Evolutionary conservation across 2,888 invertebrate genomes (phyloP), one percentile per base, ranked within the genome.

Genomic region (Acleris laterana): DNA sequence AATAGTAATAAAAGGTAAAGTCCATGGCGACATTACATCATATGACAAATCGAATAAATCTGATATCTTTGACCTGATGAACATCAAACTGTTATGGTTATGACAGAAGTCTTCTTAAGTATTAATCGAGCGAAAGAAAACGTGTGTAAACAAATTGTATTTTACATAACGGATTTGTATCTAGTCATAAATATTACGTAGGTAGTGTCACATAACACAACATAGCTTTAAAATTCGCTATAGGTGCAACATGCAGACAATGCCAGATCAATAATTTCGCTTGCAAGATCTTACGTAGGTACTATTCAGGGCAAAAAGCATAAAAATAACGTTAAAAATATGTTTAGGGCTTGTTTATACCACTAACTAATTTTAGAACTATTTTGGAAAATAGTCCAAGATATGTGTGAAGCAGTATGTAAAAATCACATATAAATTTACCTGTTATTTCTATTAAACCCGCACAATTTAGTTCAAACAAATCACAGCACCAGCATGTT

Each of bases 371-470:
- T 46, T 56, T 28, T 52, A 4, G 57, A 57, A 46, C 7, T 51
- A 44, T 16, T 28, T 1, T 22, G 22, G 22, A 56, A 52, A 57
- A 52, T 62, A 38, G 57, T 38, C 38, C n/a, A 1, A 28, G 25
- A 57, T 57, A 48, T 32, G 57, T 22, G 22, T n/a, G 42, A n/a
- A 17, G n/a, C 7, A 16, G 42, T 44, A 25, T 46, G 16, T 25
- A 32, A 38, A 42, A 57, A 62, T 22, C 38, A 57, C 25, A 22
- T 46, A 16, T n/a, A n/a, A n/a, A n/a, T 57, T 57, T 62, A 57
- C 66, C 57, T 51, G 61, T 50, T 19, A 5, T 11, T n/a, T 32
- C 38, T 13, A 32, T 13, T 17, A 49, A 32, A 48, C 17, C 49
- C 25, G 5, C 13, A 20, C 20, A 59, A 17, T 4, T 49, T 16